Conservation (phyloP, 2,888 invertebrate genomes). For the Cremastinae sp. region DNA sequence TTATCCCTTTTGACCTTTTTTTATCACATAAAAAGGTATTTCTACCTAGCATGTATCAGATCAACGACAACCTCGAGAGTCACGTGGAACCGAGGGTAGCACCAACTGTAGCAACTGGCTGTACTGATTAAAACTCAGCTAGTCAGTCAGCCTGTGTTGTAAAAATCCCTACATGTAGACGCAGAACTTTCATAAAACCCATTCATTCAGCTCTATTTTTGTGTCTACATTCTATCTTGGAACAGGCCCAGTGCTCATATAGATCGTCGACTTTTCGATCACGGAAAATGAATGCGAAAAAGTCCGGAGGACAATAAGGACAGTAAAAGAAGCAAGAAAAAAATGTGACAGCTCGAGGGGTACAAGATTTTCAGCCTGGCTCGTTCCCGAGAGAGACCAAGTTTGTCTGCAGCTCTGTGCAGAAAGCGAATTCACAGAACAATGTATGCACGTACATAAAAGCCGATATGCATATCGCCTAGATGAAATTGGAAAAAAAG, state of each 20-base stretch:
- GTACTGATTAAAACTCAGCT: no score
- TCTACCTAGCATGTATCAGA: no score
- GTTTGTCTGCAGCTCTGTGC: slow-evolving; percentile 30
- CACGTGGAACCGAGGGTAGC: no score
- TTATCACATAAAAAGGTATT: no score
- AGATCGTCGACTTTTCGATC: slow-evolving; percentile 3
- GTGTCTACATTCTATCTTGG: slow-evolving; percentile 20
- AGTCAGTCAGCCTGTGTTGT: no score
- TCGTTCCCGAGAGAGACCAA: slow-evolving; percentile 41
- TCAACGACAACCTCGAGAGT: no score
- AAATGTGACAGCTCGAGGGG: slow-evolving; percentile 17
- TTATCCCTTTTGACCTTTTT: no score
- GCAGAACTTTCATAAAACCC: no score
- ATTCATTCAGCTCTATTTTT: slow-evolving; percentile 17
- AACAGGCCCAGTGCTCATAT: slow-evolving; percentile 18
- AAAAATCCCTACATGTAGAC: no score
- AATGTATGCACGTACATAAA: slow-evolving; percentile 10
- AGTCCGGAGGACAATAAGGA: slow-evolving; percentile 4
- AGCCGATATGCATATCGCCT: background rate
- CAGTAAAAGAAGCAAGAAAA: no score
- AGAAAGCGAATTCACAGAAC: background rate
- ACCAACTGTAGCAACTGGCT: no score
- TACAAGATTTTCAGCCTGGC: slow-evolving; percentile 41
- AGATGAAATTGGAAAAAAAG: no score
- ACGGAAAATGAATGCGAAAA: slow-evolving; percentile 27